phyloP scores from a whole-genome alignment of 2,888 invertebrate genomes.

The Agrypnus murinus region DNA sequence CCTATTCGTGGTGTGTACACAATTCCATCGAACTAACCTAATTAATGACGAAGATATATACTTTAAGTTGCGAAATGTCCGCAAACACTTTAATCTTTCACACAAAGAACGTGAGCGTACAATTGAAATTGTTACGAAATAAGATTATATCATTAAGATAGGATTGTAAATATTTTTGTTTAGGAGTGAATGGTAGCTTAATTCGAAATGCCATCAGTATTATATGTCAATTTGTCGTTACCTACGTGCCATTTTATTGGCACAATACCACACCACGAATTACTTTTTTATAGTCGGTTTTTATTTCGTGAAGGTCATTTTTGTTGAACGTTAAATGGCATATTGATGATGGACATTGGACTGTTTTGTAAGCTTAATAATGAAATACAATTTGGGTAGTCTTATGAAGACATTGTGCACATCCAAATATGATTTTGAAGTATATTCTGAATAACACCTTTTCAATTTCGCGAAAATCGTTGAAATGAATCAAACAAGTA shows the following conservation, averaged over 20 bases:
- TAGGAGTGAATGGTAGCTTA: slow-evolving; percentile 34
- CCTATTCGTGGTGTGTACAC: slow-evolving; percentile 25
- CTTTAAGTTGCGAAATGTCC: slow-evolving; percentile 35
- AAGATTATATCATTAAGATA: slow-evolving; percentile 35
- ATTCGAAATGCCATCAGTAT: slow-evolving; percentile 29
- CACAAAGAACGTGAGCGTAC: slow-evolving; percentile 49
- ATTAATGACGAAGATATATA: slow-evolving; percentile 47
- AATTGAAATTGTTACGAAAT: slow-evolving; percentile 46
- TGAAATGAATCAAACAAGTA: no score
- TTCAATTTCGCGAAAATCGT: no score
- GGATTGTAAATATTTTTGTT: slow-evolving; percentile 36
- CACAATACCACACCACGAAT: slow-evolving; percentile 11
- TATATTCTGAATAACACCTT: no score
- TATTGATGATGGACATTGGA: no score
- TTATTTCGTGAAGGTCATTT: slow-evolving; percentile 21
- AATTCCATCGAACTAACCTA: slow-evolving; percentile 39
- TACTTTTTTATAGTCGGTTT: slow-evolving; percentile 20
- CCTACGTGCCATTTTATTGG: slow-evolving; percentile 7
- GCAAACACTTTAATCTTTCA: slow-evolving; percentile 31
- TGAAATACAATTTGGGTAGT: no score
- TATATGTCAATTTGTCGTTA: slow-evolving; percentile 12
- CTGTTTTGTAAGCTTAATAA: no score
- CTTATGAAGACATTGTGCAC: no score
- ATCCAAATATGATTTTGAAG: no score
- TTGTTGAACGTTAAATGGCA: no score